phyloP scores from a whole-genome alignment of 2,113 vertebrate species.

The Todiramphus chloris region DNA sequence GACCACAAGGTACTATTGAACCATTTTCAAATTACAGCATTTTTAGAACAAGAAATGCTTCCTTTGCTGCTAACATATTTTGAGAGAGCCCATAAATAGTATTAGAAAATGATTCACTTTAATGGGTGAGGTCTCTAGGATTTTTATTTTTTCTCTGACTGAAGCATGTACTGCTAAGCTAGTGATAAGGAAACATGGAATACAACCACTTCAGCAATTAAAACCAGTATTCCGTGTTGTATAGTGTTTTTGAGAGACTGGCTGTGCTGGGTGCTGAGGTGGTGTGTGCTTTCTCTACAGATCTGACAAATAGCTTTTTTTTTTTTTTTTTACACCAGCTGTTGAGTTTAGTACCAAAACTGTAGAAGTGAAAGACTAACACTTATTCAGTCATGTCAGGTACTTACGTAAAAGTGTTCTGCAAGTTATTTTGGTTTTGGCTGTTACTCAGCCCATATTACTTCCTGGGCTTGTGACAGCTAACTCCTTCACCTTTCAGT shows the following conservation, averaged over 20 bases:
- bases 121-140: not conserved
- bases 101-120: not conserved
- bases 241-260: not conserved
- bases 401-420: not conserved
- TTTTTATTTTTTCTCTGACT: not conserved
- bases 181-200: not conserved
- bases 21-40: not conserved
- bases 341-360: not conserved
- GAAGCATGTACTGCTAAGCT: not conserved
- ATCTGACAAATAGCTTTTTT: not conserved
- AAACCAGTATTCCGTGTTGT: not conserved
- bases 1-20: not conserved
- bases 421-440: not conserved
- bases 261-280: not conserved
- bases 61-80: not conserved
- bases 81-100: not conserved
- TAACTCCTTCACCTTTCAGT: not conserved
- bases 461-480: not conserved
- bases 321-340: not conserved
- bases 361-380: not conserved
- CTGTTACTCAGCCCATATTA: not conserved
- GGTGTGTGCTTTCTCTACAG: not conserved
- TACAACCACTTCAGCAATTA: not conserved
- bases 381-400: not conserved
- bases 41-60: not conserved